Percentiles rank a stretch among this genome's conserved stretches.
Conservation (phyloP, 2,888 invertebrate genomes). For the Synanthedon tipuliformis region DNA sequence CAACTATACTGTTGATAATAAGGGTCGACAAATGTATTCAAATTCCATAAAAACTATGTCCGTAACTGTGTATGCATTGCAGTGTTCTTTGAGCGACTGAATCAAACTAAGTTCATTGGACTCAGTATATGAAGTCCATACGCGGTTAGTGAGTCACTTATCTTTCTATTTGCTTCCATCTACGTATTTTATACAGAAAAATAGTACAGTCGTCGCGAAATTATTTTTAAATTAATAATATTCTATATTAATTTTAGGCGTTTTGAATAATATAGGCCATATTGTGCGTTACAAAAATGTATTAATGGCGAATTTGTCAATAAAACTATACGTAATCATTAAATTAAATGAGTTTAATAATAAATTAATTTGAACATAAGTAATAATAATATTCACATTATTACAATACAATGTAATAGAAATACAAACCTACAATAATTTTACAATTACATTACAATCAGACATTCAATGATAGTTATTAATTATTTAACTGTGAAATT, state of each 20-base stretch:
- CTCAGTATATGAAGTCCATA: too few relatives aligned
- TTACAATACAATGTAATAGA: constrained; percentile 17
- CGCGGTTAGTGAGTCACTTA: too few relatives aligned
- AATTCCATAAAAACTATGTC: too few relatives aligned
- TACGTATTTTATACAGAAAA: too few relatives aligned
- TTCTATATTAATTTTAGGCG: not conserved
- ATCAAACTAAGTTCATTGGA: too few relatives aligned
- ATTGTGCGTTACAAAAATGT: constrained; percentile 20
- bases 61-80: too few relatives aligned
- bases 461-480: constrained; percentile 22
- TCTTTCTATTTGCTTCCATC: too few relatives aligned
- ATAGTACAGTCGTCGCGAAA: not conserved
- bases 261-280: constrained; percentile 19
- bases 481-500: constrained; percentile 21
- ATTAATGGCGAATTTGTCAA: constrained; percentile 1
- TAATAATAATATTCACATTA: constrained; percentile 35
- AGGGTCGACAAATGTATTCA: too few relatives aligned
- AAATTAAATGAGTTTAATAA: constrained; percentile 1
- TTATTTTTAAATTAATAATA: not conserved
- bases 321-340: not conserved
- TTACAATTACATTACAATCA: constrained; percentile 29
- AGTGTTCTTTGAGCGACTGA: too few relatives aligned
- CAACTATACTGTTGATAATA: too few relatives aligned
- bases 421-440: constrained; percentile 37
- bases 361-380: constrained; percentile 15